These are phyloP conservation scores for Pardalotus punctatus DNA, from an alignment of 2,113 vertebrate genomes.

Conservation along the genomic window DNA sequence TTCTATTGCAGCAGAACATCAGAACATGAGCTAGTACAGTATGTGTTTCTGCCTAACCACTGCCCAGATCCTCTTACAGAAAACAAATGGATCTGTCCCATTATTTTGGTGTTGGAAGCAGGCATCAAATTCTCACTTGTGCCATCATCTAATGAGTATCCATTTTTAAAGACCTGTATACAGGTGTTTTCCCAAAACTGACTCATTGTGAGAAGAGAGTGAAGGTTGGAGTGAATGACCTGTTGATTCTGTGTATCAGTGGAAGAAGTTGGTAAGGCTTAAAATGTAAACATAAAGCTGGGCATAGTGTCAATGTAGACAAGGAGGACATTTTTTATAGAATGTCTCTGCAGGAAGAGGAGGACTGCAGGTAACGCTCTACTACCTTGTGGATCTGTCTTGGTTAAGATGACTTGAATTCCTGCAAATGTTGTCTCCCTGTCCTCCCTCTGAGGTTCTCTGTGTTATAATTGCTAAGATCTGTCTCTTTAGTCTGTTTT, in stretches of 20 bases:
- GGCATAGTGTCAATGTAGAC: rapidly evolving
- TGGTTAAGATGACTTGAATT: neutral
- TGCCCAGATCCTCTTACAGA: neutral
- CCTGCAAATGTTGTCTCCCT: neutral
- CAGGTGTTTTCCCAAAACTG: neutral
- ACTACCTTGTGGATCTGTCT: neutral
- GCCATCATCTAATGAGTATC: neutral
- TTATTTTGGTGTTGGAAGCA: neutral
- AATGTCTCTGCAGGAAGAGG: neutral
- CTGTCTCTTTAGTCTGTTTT: conserved; percentile 15
- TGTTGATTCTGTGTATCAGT: neutral
- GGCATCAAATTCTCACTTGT: neutral
- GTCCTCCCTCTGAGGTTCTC: neutral
- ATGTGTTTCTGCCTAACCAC: neutral
- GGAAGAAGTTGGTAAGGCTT: neutral
- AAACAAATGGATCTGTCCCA: neutral
- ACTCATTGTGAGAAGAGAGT: neutral
- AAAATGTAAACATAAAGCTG: neutral
- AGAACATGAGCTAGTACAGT: neutral
- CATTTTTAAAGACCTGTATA: neutral
- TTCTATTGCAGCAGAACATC: neutral
- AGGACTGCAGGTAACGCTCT: neutral
- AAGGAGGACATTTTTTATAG: neutral
- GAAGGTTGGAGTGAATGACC: neutral
- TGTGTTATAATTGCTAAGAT: neutral